A percentile compares a stretch with the other conserved stretches of the same genome.
Evolutionary conservation across 1,140 invertebrate genomes (phyloP).

Genomic region (Leguminivora glycinivorella): DNA sequence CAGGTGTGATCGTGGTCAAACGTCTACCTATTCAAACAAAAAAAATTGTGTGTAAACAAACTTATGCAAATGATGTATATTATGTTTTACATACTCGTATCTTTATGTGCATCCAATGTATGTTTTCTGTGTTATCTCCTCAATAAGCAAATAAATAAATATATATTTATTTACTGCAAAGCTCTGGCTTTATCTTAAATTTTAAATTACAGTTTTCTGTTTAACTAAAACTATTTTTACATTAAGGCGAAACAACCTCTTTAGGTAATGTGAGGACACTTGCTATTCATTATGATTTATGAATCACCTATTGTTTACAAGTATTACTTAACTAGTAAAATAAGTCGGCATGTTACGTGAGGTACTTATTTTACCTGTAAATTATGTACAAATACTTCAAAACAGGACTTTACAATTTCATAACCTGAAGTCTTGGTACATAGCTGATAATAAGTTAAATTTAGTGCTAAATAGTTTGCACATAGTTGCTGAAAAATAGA

Average conservation of each 20-base stretch:
- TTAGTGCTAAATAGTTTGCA: background rate
- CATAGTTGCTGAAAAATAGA: background rate
- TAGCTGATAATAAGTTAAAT: background rate
- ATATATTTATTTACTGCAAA: no score
- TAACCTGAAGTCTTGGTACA: background rate
- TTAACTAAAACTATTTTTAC: background rate
- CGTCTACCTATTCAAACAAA: no score
- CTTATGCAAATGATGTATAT: no score
- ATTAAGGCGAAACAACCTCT: background rate
- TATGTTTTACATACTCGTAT: no score
- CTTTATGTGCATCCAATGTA: no score
- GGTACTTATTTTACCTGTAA: conserved; percentile 6
- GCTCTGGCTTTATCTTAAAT: no score
- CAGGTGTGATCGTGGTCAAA: no score
- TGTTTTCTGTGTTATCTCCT: no score
- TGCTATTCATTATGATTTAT: conserved; percentile 10
- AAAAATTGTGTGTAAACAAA: no score
- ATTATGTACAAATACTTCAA: background rate
- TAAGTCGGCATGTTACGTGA: background rate
- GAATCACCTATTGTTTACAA: conserved; percentile 25
- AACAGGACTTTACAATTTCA: background rate
- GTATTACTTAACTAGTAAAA: conserved; percentile 19
- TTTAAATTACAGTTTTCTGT: no score
- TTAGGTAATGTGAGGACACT: conserved; percentile 17
- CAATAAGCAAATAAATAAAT: no score